phyloP scores from a whole-genome alignment of 2,888 invertebrate genomes.

The Anthrax anthrax region DNA sequence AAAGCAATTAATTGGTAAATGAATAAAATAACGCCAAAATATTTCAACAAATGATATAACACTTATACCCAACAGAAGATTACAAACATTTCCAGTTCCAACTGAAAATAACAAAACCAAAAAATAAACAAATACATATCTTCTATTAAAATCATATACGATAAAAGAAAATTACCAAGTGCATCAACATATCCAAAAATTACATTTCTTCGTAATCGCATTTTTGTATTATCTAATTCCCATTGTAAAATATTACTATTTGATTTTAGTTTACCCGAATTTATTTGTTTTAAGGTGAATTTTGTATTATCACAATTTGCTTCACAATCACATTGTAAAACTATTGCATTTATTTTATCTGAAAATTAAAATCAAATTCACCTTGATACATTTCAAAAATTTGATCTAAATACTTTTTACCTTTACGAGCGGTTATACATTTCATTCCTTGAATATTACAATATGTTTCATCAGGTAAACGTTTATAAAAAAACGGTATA shows the following conservation, averaged over 20 bases:
- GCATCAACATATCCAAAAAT: conserved; percentile 23
- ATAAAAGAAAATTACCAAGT: conserved; percentile 15
- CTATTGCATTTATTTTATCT: conserved; percentile 6
- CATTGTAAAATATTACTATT: conserved; percentile 20
- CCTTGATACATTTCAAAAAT: too few relatives aligned
- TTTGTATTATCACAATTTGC: conserved; percentile 12
- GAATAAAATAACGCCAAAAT: conserved; percentile 8
- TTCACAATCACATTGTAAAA: conserved; percentile 8
- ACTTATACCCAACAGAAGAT: conserved; percentile 11
- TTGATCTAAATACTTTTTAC: conserved; percentile 11
- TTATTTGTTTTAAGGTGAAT: conserved; percentile 9
- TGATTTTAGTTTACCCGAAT: conserved; percentile 16
- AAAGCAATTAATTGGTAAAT: conserved; percentile 6
- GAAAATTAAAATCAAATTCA: not conserved
- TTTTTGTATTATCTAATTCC: conserved; percentile 21
- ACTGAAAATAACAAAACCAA: conserved; percentile 6
- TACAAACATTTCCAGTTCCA: conserved; percentile 9
- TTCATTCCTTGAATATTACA: conserved; percentile 20
- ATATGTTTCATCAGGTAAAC: conserved; percentile 5
- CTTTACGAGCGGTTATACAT: conserved; percentile 17
- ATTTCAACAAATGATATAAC: conserved; percentile 11
- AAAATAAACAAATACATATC: not conserved
- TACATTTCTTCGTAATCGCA: conserved; percentile 21
- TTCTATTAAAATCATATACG: not conserved
- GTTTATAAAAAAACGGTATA: conserved; percentile 13